Evolutionary conservation across 2,888 invertebrate genomes (phyloP).

Genomic region (Phyllotreta striolata): DNA sequence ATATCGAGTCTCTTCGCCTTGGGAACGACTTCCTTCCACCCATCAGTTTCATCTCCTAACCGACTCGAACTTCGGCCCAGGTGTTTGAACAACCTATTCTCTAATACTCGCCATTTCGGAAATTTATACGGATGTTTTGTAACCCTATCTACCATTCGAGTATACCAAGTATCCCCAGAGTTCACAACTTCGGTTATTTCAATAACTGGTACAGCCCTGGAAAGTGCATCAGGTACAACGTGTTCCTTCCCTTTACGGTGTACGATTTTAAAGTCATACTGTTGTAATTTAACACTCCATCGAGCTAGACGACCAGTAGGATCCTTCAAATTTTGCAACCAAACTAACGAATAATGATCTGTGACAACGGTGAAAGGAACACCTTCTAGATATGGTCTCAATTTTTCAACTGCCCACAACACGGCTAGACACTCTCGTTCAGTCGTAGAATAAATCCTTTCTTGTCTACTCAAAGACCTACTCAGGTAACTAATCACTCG

Average conservation of each 20-base stretch:
- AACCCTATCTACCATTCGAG: too few species aligned
- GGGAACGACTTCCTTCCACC: slow-evolving; percentile 30
- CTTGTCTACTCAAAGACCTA: slow-evolving; percentile 29
- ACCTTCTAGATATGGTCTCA: slow-evolving; percentile 37
- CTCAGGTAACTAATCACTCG: slow-evolving; percentile 36
- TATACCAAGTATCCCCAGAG: too few species aligned
- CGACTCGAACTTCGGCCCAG: neutral
- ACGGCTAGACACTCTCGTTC: slow-evolving; percentile 36
- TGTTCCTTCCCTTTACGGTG: neutral
- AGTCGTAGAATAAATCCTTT: slow-evolving; percentile 34
- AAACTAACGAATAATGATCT: neutral
- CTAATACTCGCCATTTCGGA: slow-evolving; percentile 10
- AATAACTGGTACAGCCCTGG: slow-evolving; percentile 5
- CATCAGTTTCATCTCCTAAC: slow-evolving; percentile 2
- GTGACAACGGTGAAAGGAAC: slow-evolving; percentile 37
- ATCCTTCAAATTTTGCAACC: slow-evolving; percentile 5
- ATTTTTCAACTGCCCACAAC: slow-evolving; percentile 34
- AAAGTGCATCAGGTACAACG: neutral
- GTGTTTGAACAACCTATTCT: slow-evolving; percentile 10
- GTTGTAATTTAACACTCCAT: neutral
- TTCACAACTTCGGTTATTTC: neutral
- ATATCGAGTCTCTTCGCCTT: slow-evolving; percentile 6
- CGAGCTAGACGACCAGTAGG: neutral
- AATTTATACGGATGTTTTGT: too few species aligned
- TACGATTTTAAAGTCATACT: slow-evolving; percentile 1